Percentiles rank a stretch among this genome's conserved stretches.
phyloP scores from a whole-genome alignment of 35 echinoderm and acorn worm species.

The Stichopus chloronotus region DNA sequence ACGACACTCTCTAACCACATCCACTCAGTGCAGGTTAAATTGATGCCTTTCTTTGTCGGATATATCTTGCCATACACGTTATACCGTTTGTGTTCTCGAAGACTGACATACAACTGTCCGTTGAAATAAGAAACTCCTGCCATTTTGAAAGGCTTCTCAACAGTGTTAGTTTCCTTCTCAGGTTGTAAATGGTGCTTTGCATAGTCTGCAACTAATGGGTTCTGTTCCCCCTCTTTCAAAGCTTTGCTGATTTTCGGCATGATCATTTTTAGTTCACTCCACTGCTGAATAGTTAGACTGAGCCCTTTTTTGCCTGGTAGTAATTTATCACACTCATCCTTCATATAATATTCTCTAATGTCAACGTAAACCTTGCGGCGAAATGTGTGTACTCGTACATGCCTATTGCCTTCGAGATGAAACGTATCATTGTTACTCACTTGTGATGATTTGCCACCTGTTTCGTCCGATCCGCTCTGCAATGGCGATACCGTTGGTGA shows the following conservation, averaged over 20 bases:
- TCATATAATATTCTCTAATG: constrained; percentile 21
- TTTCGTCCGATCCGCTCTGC: background rate
- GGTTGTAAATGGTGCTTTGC: constrained; percentile 19
- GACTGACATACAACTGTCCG: constrained; percentile 2
- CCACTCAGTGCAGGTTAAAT: background rate
- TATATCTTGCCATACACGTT: constrained; percentile 1
- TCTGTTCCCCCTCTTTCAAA: background rate
- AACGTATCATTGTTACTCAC: background rate
- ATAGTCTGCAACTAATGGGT: background rate
- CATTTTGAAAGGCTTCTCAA: constrained; percentile 34
- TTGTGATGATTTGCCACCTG: background rate
- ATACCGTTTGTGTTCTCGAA: constrained; percentile 35
- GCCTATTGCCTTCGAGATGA: background rate
- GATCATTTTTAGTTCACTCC: background rate
- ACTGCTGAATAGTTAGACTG: background rate
- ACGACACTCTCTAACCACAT: constrained; percentile 12
- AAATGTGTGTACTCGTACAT: constrained; percentile 19
- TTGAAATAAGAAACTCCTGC: background rate
- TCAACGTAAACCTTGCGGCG: constrained; percentile 30
- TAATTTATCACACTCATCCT: background rate
- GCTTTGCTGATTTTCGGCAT: background rate
- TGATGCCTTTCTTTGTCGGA: constrained; percentile 37
- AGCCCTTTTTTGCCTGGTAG: constrained; percentile 22
- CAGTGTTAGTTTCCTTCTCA: background rate
- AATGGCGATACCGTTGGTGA: no score